Evolutionary conservation across 2,797 vertebrate species (phyloP).

Genomic region (Enteromius unitaeniatus): DNA sequence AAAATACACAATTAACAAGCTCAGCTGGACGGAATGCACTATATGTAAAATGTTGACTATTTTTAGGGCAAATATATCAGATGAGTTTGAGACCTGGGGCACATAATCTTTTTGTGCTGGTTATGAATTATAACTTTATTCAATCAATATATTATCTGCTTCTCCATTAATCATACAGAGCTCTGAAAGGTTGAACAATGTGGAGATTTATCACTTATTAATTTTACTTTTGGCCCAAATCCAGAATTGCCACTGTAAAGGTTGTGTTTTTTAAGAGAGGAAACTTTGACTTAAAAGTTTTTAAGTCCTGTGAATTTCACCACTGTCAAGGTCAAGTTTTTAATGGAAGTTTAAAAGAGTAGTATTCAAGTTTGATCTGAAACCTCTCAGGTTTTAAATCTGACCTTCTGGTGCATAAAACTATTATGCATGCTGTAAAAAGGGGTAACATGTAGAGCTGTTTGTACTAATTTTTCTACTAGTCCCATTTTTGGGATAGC

Average conservation of each 20-base stretch:
- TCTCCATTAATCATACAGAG: slow-evolving; percentile 63
- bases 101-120: slow-evolving; percentile 7
- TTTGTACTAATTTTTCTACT: neutral
- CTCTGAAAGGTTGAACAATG: slow-evolving; percentile 10
- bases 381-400: neutral
- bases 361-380: neutral
- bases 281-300: neutral
- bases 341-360: neutral
- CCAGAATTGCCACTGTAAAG: slow-evolving; percentile 51
- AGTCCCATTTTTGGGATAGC: too few relatives aligned
- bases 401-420: neutral
- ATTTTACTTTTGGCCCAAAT: slow-evolving; percentile 57
- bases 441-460: neutral
- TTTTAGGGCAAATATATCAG: slow-evolving; percentile 16
- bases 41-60: neutral
- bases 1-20: slow-evolving; percentile 15
- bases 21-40: slow-evolving; percentile 3
- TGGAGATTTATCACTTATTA: slow-evolving; percentile 60
- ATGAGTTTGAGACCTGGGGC: neutral
- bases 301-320: neutral
- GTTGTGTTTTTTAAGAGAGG: slow-evolving; percentile 14
- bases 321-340: neutral
- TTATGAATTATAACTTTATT: slow-evolving; percentile 28
- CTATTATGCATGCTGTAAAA: neutral
- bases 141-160: slow-evolving; percentile 20